phyloP scores from a whole-genome alignment of 1,140 invertebrate species.

The Leptinotarsa defecta region DNA sequence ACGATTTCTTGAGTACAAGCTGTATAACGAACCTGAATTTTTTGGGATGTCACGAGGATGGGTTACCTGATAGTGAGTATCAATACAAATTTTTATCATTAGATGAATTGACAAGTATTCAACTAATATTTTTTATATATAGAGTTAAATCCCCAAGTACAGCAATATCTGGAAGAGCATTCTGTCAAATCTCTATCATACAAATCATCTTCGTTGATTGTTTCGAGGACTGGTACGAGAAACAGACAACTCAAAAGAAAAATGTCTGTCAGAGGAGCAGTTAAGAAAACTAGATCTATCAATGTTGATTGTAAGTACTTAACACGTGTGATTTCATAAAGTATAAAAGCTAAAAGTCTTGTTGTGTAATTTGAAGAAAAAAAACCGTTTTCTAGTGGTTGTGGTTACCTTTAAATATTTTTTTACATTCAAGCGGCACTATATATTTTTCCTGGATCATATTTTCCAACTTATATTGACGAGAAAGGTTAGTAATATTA shows the following conservation, averaged over 20 bases:
- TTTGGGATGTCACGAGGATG: conserved; percentile 87
- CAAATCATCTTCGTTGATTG: conserved; percentile 68
- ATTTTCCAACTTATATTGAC: too few relatives aligned
- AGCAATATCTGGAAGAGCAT: conserved; percentile 86
- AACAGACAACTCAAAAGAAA: conserved; percentile 66
- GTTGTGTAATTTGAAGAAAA: too few relatives aligned
- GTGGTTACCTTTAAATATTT: too few relatives aligned
- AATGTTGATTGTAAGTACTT: conserved; percentile 75
- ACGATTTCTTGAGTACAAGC: conserved; percentile 93
- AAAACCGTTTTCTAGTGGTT: too few relatives aligned
- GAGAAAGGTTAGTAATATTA: too few relatives aligned
- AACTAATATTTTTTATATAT: conserved; percentile 42
- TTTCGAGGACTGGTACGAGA: conserved; percentile 58
- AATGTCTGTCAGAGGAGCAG: conserved; percentile 84
- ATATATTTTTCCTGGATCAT: too few relatives aligned
- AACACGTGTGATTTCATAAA: background rate
- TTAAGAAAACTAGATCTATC: conserved; percentile 85
- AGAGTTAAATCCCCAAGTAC: conserved; percentile 81
- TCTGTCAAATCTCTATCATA: conserved; percentile 78
- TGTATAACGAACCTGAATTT: conserved; percentile 96
- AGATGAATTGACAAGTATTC: background rate
- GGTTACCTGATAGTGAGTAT: conserved; percentile 77
- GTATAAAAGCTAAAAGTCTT: too few relatives aligned
- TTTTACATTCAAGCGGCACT: too few relatives aligned
- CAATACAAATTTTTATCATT: background rate